Conservation (phyloP, 2,113 vertebrate genomes). For the Pipra filicauda region DNA sequence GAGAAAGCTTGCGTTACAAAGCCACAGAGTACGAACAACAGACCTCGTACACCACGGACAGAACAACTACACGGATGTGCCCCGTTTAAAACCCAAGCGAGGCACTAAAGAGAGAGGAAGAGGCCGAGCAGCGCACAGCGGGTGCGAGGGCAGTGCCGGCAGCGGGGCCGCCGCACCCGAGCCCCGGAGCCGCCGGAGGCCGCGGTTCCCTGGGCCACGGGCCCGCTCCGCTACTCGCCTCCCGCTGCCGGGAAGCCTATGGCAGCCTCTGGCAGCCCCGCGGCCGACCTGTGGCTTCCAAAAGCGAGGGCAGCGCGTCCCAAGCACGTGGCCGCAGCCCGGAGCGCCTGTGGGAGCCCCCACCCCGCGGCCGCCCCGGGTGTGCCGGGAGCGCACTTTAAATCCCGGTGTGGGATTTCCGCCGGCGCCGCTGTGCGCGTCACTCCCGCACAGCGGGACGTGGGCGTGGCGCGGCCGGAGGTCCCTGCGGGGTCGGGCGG, state of each 20-base stretch:
- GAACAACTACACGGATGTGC: fast-evolving
- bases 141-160: neutral
- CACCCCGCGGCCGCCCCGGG: neutral
- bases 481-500: neutral
- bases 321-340: neutral
- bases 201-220: no score
- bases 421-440: fast-evolving
- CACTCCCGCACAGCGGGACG: fast-evolving
- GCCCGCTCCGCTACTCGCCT: neutral
- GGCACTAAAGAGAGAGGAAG: neutral
- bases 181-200: neutral
- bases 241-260: no score
- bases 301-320: neutral
- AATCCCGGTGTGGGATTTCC: neutral
- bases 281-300: neutral
- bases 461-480: fast-evolving
- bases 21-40: fast-evolving
- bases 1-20: fast-evolving
- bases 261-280: no score
- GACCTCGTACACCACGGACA: fast-evolving
- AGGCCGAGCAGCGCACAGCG: neutral
- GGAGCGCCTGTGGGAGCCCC: neutral
- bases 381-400: neutral
- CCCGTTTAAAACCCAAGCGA: neutral
- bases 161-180: neutral